Percentiles rank a stretch among this genome's conserved stretches.
phyloP scores from a whole-genome alignment of 2,888 invertebrate species.

The Aphidoletes aphidimyza region DNA sequence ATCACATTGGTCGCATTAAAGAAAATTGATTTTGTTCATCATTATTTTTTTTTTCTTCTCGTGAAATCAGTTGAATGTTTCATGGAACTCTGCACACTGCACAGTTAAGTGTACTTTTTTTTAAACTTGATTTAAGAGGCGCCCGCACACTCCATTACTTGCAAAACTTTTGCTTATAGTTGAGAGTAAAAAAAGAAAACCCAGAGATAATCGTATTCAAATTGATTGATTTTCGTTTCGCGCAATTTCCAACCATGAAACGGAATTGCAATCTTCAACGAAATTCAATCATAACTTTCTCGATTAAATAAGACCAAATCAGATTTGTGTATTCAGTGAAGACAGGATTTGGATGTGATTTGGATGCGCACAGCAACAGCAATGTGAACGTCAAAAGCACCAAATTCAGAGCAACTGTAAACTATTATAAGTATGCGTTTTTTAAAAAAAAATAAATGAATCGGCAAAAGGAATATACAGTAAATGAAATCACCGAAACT shows the following conservation, averaged over 20 bases:
- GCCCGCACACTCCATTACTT: too few species aligned
- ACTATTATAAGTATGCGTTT: background rate
- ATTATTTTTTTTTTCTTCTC: background rate
- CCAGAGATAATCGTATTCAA: background rate
- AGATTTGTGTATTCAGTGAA: background rate
- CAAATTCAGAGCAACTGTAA: too few species aligned
- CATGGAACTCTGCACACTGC: too few species aligned
- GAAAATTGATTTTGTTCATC: background rate
- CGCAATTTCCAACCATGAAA: background rate
- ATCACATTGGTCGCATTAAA: background rate
- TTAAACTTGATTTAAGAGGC: too few species aligned
- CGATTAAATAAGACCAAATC: background rate
- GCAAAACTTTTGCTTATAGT: too few species aligned
- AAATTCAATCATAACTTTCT: slow-evolving; percentile 19
- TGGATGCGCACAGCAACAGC: too few species aligned
- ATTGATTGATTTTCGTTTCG: background rate
- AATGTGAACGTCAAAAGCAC: too few species aligned
- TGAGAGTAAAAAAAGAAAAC: background rate
- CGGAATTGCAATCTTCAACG: background rate
- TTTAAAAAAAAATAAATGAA: slow-evolving; percentile 24
- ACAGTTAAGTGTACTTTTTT: too few species aligned
- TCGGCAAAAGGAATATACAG: background rate
- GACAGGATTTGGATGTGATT: too few species aligned
- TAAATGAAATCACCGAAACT: slow-evolving; percentile 23
- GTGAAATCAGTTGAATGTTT: background rate